Percentiles rank a stretch among this genome's conserved stretches.
phyloP scores from a whole-genome alignment of 2,113 vertebrate genomes.

The Ammospiza caudacuta region DNA sequence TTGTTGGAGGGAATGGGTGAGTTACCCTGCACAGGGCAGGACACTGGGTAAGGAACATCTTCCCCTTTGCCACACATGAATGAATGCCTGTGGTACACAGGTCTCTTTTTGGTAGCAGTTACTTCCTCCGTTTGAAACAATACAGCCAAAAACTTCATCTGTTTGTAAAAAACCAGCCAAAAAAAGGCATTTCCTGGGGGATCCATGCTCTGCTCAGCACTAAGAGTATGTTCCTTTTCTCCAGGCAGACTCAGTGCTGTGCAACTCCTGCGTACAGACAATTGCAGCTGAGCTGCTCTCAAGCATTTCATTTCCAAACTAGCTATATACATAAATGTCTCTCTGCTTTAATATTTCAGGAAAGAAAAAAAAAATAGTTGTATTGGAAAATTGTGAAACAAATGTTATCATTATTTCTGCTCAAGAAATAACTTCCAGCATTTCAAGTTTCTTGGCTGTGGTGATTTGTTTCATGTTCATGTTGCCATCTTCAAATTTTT shows the following conservation, averaged over 20 bases:
- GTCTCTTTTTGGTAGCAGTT: not conserved
- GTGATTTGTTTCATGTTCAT: not conserved
- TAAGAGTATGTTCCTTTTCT: accelerated
- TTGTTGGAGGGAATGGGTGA: accelerated
- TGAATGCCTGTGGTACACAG: not conserved
- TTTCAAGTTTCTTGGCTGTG: not conserved
- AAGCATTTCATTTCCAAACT: not conserved
- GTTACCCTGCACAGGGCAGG: not conserved
- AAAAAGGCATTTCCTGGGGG: not conserved
- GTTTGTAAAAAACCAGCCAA: not conserved
- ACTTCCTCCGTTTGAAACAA: not conserved
- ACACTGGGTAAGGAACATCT: not conserved
- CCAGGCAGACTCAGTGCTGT: not conserved
- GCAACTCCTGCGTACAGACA: not conserved
- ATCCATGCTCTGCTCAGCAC: not conserved
- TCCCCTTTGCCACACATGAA: not conserved
- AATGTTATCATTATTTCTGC: not conserved
- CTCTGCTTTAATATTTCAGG: not conserved
- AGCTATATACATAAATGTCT: not conserved
- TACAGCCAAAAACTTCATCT: not conserved
- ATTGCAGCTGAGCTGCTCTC: not conserved
- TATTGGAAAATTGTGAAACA: not conserved
- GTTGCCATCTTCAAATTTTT: not conserved
- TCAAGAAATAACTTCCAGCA: not conserved
- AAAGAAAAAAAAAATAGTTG: not conserved